Evolutionary conservation across 2,113 vertebrate genomes (phyloP).

Genomic region (Onychostruthus taczanowskii): DNA sequence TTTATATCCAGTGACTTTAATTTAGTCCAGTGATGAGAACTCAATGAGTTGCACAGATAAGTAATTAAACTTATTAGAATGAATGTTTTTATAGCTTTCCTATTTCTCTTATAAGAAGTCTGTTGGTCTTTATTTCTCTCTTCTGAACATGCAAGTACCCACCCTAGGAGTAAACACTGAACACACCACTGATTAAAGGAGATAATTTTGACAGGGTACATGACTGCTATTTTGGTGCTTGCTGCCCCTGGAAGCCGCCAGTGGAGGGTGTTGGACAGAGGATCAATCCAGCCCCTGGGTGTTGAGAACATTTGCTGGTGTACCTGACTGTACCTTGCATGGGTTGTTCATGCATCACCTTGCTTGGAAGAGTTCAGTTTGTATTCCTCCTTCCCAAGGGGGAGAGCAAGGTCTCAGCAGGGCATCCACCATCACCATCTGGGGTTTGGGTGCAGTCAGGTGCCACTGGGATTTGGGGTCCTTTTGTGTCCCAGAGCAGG

Average conservation of each 20-base stretch:
- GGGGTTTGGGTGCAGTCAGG: not conserved
- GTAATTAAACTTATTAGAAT: conserved; percentile 48
- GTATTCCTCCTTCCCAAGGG: not conserved
- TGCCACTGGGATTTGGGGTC: not conserved
- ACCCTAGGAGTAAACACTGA: not conserved
- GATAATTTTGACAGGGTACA: not conserved
- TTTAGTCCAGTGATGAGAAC: not conserved
- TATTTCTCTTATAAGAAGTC: conserved; percentile 5
- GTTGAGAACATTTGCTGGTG: not conserved
- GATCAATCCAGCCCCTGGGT: not conserved
- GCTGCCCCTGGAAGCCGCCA: not conserved
- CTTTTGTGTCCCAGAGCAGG: not conserved
- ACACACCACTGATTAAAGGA: not conserved
- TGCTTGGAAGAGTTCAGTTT: not conserved
- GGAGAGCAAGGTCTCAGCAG: not conserved
- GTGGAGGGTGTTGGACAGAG: not conserved
- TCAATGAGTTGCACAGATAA: not conserved
- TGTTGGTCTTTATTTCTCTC: conserved; percentile 20
- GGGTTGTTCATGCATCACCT: not conserved
- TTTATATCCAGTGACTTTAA: conserved; percentile 6
- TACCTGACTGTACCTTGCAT: not conserved
- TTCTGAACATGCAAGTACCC: not conserved
- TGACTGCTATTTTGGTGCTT: not conserved
- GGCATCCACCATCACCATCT: not conserved
- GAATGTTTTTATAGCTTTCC: conserved; percentile 20